Evolutionary conservation across 2,888 invertebrate genomes (phyloP), one percentile per base, ranked within the genome.

Genomic region (Molorchus minor): DNA sequence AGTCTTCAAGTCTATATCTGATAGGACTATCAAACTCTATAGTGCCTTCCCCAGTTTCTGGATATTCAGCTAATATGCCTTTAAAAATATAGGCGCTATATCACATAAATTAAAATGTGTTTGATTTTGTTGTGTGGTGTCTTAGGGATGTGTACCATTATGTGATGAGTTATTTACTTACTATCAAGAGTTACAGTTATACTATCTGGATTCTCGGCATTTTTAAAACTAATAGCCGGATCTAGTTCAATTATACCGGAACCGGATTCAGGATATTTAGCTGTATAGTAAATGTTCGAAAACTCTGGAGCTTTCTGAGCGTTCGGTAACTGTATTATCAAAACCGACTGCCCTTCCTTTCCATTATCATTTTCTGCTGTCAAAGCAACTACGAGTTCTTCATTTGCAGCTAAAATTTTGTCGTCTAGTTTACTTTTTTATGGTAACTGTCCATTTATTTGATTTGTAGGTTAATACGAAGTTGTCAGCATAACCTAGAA

Each of bases 331-430:
- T 33, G 10, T 33, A 33, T 33, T 33, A 33, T 33, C 12, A 33
- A 40, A 3, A 51, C 35, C 2, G 51, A 38, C 13, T 51, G 40
- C 2, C 25, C 40, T 8, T 16, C 12, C 3, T 51, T 17, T n/a
- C 13, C 19, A 15, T 51, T 51, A 16, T 16, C 51, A 7, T 16
- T 15, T 40, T 51, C 51, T 40, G 51, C 51, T 5, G 19, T 51
- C 29, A 51, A 17, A 16, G 15, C 13, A 17, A 51, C 29, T 7
- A 51, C 25, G 0, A 51, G 40, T 40, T 51, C 40, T 5, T 12
- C 10, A 29, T 40, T 17, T 17, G 36, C 12, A 25, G 29, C 2
- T 40, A 40, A n/a, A 29, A 16, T 13, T 4, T 38, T 13, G 3
- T 29, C 16, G 3, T 40, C 29, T 10, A 40, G 29, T n/a, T 4